Percentiles rank a stretch among this genome's conserved stretches.
These are phyloP conservation scores for Pomatorhinus ruficollis DNA, from an alignment of 2,113 vertebrate species.

Conservation along the genomic window DNA sequence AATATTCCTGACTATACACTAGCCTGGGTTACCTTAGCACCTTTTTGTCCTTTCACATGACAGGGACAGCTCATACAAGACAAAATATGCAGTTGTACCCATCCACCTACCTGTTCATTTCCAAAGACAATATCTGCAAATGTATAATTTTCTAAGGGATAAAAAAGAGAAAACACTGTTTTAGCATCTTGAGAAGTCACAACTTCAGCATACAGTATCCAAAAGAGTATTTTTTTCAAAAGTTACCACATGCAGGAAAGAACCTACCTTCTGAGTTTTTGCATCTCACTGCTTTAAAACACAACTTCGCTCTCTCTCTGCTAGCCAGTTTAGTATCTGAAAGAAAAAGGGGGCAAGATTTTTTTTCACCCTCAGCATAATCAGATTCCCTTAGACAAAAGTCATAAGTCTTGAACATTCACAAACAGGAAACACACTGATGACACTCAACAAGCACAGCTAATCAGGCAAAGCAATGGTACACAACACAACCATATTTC, in stretches of 20 bases:
- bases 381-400: neutral
- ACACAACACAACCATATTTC: neutral
- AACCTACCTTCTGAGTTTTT: constrained; percentile 81
- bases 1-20: neutral
- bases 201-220: neutral
- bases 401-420: neutral
- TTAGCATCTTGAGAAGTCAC: neutral
- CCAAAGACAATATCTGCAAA: constrained; percentile 95
- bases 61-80: neutral
- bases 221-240: neutral
- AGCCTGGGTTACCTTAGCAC: neutral
- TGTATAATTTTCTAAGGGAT: constrained; percentile 78
- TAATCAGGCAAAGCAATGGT: neutral
- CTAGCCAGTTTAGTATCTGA: constrained; percentile 89
- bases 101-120: constrained; percentile 86
- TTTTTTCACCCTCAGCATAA: neutral
- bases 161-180: constrained; percentile 11
- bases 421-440: neutral
- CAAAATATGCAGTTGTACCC: neutral
- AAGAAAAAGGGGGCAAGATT: neutral
- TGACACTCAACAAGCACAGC: neutral
- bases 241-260: neutral
- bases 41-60: neutral
- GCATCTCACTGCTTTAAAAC: constrained; percentile 89
- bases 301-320: constrained; percentile 91